A percentile compares a stretch with the other conserved stretches of the same genome.
Conservation (phyloP, 2,797 vertebrate genomes). For the Sebastes cheni region DNA sequence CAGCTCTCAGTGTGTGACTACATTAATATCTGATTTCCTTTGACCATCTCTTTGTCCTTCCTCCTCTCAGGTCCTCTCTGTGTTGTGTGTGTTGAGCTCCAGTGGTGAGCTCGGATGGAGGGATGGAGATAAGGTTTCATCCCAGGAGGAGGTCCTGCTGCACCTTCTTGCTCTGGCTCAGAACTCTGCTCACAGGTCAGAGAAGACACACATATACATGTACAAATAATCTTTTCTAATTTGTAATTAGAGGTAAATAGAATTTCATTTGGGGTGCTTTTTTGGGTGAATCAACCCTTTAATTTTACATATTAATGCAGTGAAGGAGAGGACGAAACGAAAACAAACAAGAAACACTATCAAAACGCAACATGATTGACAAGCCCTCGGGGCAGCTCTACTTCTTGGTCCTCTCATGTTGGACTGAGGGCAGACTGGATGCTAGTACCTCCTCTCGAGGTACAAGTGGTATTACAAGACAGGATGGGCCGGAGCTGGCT, state of each 20-base stretch:
- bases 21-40: not conserved
- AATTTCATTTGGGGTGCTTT: not conserved
- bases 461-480: not conserved
- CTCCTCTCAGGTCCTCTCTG: constrained; percentile 84
- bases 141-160: constrained; percentile 80
- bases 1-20: not conserved
- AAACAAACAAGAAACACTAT: not conserved
- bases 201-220: not conserved
- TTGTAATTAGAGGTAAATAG: not conserved
- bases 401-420: not conserved
- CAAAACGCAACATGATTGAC: not conserved
- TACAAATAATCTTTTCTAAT: not conserved
- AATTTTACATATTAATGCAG: not conserved
- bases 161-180: constrained; percentile 83
- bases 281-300: not conserved
- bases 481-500: not conserved
- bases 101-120: constrained; percentile 78
- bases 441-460: not conserved
- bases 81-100: constrained; percentile 80
- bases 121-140: constrained; percentile 72
- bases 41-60: not conserved
- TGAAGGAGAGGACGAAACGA: not conserved
- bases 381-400: not conserved
- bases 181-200: constrained; percentile 85
- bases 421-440: not conserved